Conservation (phyloP, 2,888 invertebrate genomes). For the Trachelus stipa region DNA sequence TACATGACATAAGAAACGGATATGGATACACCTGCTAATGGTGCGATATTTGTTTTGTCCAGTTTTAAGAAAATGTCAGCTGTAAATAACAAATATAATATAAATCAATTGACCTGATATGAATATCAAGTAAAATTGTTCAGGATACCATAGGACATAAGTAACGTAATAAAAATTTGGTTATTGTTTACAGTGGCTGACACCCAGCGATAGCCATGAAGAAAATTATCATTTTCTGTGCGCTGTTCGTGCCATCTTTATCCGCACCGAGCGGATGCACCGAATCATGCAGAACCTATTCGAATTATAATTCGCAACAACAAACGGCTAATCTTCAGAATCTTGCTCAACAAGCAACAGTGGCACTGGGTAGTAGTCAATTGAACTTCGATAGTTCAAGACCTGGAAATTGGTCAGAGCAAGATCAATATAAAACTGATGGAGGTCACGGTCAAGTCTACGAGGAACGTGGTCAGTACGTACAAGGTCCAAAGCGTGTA, state of each 20-base stretch:
- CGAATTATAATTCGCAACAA: conserved; percentile 23
- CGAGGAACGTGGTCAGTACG: conserved; percentile 49
- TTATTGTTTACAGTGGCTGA: background rate
- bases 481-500: conserved; percentile 24
- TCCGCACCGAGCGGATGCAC: conserved; percentile 45
- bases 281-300: conserved; percentile 34
- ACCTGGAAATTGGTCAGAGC: conserved; percentile 56
- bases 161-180: background rate
- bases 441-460: conserved; percentile 49
- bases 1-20: background rate
- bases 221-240: conserved; percentile 23
- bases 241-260: conserved; percentile 36
- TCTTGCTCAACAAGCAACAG: conserved; percentile 9
- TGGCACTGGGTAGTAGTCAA: conserved; percentile 8
- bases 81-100: background rate
- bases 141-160: background rate
- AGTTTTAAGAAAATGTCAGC: background rate
- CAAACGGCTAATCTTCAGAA: conserved; percentile 18
- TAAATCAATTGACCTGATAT: background rate
- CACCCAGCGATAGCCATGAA: background rate
- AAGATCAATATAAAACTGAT: conserved; percentile 48
- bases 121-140: background rate
- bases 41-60: background rate
- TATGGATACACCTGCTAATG: background rate
- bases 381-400: conserved; percentile 34